Evolutionary conservation across 1,140 invertebrate species (phyloP).

Genomic region (Physella acuta): DNA sequence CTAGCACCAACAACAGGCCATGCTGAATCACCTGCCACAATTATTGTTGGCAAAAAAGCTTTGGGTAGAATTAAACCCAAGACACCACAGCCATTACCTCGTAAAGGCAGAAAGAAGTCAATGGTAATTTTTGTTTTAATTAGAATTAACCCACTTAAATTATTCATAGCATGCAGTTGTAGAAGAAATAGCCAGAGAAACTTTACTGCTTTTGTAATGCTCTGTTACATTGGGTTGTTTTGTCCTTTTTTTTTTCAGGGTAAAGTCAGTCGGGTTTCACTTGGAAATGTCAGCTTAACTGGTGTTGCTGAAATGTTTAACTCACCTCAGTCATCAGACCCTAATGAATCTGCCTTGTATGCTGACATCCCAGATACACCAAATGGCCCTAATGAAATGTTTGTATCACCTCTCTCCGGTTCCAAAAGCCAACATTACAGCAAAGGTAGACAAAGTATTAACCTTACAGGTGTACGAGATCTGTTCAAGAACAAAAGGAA

Average conservation of each 20-base stretch:
- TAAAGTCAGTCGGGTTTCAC: conserved; percentile 14
- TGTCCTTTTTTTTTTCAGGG: conserved; percentile 16
- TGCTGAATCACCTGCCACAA: conserved; percentile 54
- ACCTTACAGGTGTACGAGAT: conserved; percentile 34
- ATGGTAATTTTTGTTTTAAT: conserved; percentile 30
- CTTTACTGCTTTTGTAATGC: no score
- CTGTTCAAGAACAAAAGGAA: conserved; percentile 29
- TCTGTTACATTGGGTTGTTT: neutral
- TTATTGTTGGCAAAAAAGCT: conserved; percentile 53
- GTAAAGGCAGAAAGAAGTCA: conserved; percentile 44
- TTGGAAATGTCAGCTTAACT: conserved; percentile 31
- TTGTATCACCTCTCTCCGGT: conserved; percentile 46
- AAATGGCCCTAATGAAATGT: conserved; percentile 47
- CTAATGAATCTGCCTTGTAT: conserved; percentile 37
- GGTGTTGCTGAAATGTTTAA: conserved; percentile 40
- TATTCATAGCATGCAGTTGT: no score
- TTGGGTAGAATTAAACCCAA: conserved; percentile 21
- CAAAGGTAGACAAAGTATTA: conserved; percentile 24
- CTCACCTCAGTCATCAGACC: conserved; percentile 26
- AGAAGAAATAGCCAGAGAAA: no score
- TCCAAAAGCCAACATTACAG: conserved; percentile 2
- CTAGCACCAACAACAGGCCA: conserved; percentile 54
- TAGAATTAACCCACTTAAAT: no score
- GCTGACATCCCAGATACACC: conserved; percentile 51
- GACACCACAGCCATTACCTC: conserved; percentile 42